Base-by-base conservation (phyloP, 2,888 invertebrate genomes). In the Eumerus sabulonum region DNA sequence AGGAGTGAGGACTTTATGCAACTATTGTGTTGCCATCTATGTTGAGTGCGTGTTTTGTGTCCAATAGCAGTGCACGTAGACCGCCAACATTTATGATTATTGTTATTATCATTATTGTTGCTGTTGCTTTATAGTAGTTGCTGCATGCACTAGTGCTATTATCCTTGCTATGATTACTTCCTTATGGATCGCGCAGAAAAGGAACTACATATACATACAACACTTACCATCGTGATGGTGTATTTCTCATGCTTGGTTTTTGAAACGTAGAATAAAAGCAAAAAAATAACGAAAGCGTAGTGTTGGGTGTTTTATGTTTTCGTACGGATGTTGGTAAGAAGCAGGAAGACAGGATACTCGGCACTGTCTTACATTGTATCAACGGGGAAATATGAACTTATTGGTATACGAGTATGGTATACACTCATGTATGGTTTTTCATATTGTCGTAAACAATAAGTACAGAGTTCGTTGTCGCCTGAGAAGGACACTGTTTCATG, bases 61-160 rank as follows among this genome's bases (percentile, higher is more conserved):
- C 27, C 27, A 27, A 2, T 27, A 27, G 7, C 27, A 2, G 27
- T 42, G 48, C 72, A 27, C 62, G 44, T 57, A 66, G 67, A 77
- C 77, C 77, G 67, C 77, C 77, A 77, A 72, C 77, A 77, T 77
- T 77, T 77, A 77, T 67, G 72, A 77, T 77, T 72, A 77, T 77
- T 77, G 67, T 77, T 72, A 77, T 77, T 77, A 72, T 77, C 67
- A 56, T 77, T 77, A 77, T 77, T 72, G 72, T 48, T 72, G 62
- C 7, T 27, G 27, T n/a, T n/a, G n/a, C n/a, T n/a, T n/a, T n/a
- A n/a, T n/a, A n/a, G n/a, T 27, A 27, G 27, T 27, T 27, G 27
- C 27, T 27, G 27, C 27, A 27, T 77, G 62, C 77, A 72, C 66
- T 77, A 67, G 77, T 57, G 77, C 67, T 72, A 77, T 77, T 77